phyloP scores from a whole-genome alignment of 2,113 vertebrate species.

The Himantopus leucocephalus region DNA sequence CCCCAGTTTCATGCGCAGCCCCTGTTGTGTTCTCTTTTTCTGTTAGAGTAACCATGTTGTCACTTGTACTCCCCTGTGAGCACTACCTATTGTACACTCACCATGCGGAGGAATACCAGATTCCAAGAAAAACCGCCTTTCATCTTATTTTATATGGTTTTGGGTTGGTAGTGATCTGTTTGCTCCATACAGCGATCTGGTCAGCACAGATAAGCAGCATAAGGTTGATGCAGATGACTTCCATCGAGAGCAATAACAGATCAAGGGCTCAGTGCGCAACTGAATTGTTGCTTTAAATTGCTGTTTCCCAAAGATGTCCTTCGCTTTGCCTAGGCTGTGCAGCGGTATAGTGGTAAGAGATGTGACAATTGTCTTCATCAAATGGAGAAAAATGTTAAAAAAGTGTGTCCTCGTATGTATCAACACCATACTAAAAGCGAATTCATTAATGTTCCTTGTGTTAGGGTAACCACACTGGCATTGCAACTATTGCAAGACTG shows the following conservation, averaged over 20 bases:
- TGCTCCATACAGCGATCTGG: not conserved
- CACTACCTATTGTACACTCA: fast-evolving
- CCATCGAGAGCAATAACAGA: not conserved
- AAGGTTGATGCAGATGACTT: not conserved
- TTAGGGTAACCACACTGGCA: not conserved
- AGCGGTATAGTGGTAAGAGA: not conserved
- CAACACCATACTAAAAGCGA: not conserved
- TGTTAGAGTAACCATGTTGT: not conserved
- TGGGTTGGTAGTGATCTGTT: not conserved
- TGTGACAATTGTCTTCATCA: not conserved
- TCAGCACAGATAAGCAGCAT: fast-evolving
- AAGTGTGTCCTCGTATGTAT: fast-evolving
- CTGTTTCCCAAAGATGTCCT: not conserved
- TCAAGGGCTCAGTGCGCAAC: not conserved
- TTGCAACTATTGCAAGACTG: not conserved
- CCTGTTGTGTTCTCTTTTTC: not conserved
- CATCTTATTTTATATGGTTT: fast-evolving
- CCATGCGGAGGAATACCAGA: fast-evolving
- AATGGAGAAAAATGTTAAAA: not conserved
- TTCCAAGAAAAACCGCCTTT: not conserved
- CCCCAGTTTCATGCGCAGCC: fast-evolving
- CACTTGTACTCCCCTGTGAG: not conserved
- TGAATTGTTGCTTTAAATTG: not conserved
- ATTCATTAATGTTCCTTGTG: not conserved
- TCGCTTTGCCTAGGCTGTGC: not conserved